A percentile compares a stretch with the other conserved stretches of the same genome.
Conservation (phyloP, 2,888 invertebrate species). For the Tetragonula carbonaria region DNA sequence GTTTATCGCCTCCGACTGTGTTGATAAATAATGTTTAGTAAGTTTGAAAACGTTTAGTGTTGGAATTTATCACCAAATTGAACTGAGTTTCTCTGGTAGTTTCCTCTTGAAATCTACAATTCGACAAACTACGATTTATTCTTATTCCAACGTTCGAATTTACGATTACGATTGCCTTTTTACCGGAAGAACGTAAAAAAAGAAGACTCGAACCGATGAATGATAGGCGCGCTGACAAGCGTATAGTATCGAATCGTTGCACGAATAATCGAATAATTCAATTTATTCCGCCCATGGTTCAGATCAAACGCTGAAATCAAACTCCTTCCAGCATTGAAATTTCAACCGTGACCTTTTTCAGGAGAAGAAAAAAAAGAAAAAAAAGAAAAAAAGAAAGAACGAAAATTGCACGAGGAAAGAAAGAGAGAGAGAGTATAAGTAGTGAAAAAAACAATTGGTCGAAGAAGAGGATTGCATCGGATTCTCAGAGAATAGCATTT, state of each 20-base stretch:
- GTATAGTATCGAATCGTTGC: background rate
- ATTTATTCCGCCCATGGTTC: conserved; percentile 14
- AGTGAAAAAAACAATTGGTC: background rate
- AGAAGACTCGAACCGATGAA: background rate
- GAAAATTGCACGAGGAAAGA: background rate
- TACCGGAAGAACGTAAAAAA: conserved; percentile 12
- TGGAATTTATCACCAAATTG: background rate
- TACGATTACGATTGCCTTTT: background rate
- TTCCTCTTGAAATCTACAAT: no score
- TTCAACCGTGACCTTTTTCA: background rate
- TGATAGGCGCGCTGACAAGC: conserved; percentile 8
- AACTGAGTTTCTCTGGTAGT: no score
- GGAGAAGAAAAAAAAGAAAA: background rate
- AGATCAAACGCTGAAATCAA: background rate
- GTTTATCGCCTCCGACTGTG: no score
- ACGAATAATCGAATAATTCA: conserved; percentile 11
- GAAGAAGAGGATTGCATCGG: conserved; percentile 3
- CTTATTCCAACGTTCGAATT: background rate
- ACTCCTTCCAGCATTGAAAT: background rate
- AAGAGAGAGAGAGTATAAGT: background rate
- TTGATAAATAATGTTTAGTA: no score
- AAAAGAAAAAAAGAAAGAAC: background rate
- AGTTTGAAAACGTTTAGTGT: background rate
- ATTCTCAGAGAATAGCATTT: background rate
- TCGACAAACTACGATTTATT: background rate